phyloP scores from a whole-genome alignment of 2,113 vertebrate genomes.

The Peromyscus maniculatus region DNA sequence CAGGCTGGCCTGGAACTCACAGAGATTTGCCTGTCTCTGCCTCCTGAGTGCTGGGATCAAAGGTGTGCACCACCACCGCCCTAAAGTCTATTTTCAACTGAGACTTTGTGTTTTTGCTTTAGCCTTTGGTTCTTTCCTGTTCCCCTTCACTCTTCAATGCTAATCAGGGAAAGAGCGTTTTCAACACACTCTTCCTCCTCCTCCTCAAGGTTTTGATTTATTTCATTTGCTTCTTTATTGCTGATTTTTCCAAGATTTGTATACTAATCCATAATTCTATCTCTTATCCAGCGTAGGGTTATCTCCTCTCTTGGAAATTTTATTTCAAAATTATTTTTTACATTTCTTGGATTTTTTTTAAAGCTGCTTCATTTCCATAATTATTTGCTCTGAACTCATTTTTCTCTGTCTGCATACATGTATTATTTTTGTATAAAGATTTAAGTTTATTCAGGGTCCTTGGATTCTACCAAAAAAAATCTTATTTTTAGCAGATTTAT shows the following conservation, averaged over 20 bases:
- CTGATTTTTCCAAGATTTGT: neutral
- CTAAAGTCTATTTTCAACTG: neutral
- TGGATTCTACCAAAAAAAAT: neutral
- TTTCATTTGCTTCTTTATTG: neutral
- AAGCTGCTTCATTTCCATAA: neutral
- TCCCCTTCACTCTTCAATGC: neutral
- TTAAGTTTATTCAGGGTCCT: neutral
- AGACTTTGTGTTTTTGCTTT: neutral
- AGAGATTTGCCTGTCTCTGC: neutral
- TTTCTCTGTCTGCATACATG: constrained; percentile 1
- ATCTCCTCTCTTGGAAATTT: neutral
- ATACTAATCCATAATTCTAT: neutral
- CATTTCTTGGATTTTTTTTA: constrained; percentile 11
- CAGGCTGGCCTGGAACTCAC: neutral
- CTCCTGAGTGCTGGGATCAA: neutral
- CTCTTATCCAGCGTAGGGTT: neutral
- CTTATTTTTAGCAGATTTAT: constrained; percentile 41
- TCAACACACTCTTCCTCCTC: neutral
- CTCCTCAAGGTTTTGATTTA: neutral
- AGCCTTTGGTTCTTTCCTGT: neutral
- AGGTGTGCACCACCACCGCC: no score
- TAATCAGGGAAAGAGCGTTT: neutral
- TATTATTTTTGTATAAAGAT: neutral
- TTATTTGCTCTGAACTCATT: constrained; percentile 33
- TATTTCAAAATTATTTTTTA: neutral